Conservation (phyloP, 37 sponge, comb jelly and placozoan species). For the Agelas oroides region DNA sequence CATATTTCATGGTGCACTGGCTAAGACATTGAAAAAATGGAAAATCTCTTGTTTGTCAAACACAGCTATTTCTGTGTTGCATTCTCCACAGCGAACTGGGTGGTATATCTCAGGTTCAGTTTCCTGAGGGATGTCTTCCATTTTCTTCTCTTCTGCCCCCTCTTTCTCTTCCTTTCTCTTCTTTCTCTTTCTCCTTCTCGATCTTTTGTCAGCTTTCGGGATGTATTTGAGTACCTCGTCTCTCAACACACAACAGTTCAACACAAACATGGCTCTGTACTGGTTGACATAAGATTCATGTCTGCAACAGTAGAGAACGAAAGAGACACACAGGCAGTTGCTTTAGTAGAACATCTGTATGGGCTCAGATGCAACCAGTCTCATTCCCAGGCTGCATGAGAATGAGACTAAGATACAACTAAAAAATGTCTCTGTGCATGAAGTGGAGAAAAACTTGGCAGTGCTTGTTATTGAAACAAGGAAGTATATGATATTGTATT, state of each 20-base stretch:
- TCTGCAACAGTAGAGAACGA: conserved; percentile 53
- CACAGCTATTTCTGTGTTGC: conserved; percentile 95
- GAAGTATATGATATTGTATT: too few relatives aligned
- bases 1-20: conserved; percentile 70
- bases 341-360: too few relatives aligned
- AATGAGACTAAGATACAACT: too few relatives aligned
- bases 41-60: conserved; percentile 89
- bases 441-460: too few relatives aligned
- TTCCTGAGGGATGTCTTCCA: neutral
- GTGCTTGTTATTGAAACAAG: too few relatives aligned
- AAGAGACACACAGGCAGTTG: too few relatives aligned
- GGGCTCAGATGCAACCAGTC: too few relatives aligned
- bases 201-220: conserved; percentile 60
- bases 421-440: too few relatives aligned
- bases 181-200: conserved; percentile 34
- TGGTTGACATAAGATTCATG: conserved; percentile 85
- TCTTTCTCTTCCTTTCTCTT: conserved; percentile 6
- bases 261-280: conserved; percentile 96
- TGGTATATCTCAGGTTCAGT: conserved; percentile 59
- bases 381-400: too few relatives aligned
- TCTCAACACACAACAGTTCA: conserved; percentile 77
- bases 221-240: conserved; percentile 82
- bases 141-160: neutral
- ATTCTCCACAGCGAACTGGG: conserved; percentile 85
- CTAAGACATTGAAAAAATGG: conserved; percentile 94